Evolutionary conservation across 2,888 invertebrate species (phyloP), one percentile per base, ranked within the genome.

Genomic region (Crematogaster levior): DNA sequence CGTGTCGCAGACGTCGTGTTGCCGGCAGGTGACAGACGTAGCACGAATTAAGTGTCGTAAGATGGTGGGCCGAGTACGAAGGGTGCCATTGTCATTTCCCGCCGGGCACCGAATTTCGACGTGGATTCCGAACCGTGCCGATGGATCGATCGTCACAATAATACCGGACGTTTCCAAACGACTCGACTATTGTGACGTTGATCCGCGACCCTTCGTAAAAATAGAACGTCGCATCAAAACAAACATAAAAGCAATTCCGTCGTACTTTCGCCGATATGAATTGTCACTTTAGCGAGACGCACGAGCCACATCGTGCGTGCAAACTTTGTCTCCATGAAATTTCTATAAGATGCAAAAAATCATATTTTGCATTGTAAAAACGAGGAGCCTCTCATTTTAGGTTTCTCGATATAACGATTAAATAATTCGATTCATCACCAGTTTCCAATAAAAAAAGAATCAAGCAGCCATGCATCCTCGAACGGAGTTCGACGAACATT

Each of bases 1-100:
- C 48, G 75, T 75, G 81, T 84, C 58, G 30, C 40, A 65, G 46
- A 75, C 51, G 51, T 75, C 65, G 75, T 40, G 51, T 30, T 51
- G 82, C 63, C 86, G 82, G 81, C 84, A 85, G 84, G 87, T 87
- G 83, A 87, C 84, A 84, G 77, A 77, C 72, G 75, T 56, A 58
- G 61, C 68, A 56, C 66, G 81, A 81, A 88, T 88, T 83, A 84
- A 84, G 83, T 53, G 77, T 82, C 77, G 63, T 40, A 68, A 66
- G 46, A 58, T 21, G 66, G 60, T 61, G 56, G 68, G 58, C 37
- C 30, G 43, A 46, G 70, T 58, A 46, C 48, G 70, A 73, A 46
- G 73, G 77, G 70, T 60, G 51, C 65, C 51, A 61, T 56, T 27
- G 74, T 70, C 73, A 86, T 79, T 84, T 86, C 80, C 43, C 84